Evolutionary conservation across 2,888 invertebrate species (phyloP), one percentile per base, ranked within the genome.

Genomic region (Psylliodes chrysocephalus): DNA sequence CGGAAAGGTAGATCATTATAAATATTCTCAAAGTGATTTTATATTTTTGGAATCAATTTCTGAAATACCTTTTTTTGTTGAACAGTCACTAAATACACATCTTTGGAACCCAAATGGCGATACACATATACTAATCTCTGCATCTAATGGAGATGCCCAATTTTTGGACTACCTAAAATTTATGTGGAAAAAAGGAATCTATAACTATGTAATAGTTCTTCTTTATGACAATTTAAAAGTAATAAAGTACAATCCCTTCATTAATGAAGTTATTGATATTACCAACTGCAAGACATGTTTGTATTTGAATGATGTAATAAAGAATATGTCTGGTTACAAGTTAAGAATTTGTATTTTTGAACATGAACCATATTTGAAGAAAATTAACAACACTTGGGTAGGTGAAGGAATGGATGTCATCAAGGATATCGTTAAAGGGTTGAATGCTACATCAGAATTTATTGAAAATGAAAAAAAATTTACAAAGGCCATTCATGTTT

Each of bases 181-280:
- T 17, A 15, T 57, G 2, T 57, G 57, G 57, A 38, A 15, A 1
- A 33, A 19, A 4, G 8, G 17, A 2, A n/a, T 57, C n/a, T 38
- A 25, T 7, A 25, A 47, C 25, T 57, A 49, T 7, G 17, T 57
- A 6, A 10, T 49, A 2, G 47, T 49, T 8, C 1, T 57, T 6
- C 14, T 57, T 12, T 35, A 19, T 10, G 25, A 38, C 7, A 14
- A 18, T 2, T 15, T 57, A 10, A 47, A 14, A 46, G 33, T 57
- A 14, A 10, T 57, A 1, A 35, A 38, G 12, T 57, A 57, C 12
- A 57, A 57, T 25, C 57, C 57, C 1, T 57, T 57, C 14, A 25
- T 14, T 4, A 15, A 25, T 17, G n/a, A 22, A 38, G 35, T 57
- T 14, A 38, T 14, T 0, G 38, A 49, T 28, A 7, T 57, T 4